Evolutionary conservation across 53 echinoderm and acorn worm genomes (phyloP).

Genomic region (Temnopleurus reevesii): DNA sequence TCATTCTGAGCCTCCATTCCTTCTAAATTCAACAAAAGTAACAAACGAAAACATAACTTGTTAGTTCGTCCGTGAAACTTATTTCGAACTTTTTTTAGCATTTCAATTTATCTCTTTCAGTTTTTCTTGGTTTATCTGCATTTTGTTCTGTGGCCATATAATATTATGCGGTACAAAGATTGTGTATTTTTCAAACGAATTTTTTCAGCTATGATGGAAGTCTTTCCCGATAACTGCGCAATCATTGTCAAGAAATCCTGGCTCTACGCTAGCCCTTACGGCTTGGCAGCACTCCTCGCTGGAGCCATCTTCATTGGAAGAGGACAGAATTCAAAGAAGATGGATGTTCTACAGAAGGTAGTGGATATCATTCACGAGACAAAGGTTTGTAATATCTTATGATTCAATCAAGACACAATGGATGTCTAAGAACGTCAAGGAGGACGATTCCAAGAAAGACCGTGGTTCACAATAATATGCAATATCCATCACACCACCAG

Average conservation of each 20-base stretch:
- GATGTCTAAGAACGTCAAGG: too few relatives aligned
- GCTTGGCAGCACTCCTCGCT: slow-evolving; percentile 60
- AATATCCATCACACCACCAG: too few relatives aligned
- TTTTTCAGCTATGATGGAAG: slow-evolving; percentile 75
- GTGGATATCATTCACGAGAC: slow-evolving; percentile 60
- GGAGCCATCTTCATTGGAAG: slow-evolving; percentile 70
- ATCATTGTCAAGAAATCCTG: slow-evolving; percentile 68
- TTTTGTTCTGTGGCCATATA: background rate
- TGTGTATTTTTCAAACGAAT: background rate
- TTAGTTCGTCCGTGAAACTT: too few relatives aligned
- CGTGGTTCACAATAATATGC: too few relatives aligned
- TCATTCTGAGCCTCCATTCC: too few relatives aligned
- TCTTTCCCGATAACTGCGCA: slow-evolving; percentile 68
- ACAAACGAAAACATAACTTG: too few relatives aligned
- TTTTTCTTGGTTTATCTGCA: background rate
- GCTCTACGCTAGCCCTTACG: slow-evolving; percentile 68
- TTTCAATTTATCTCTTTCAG: too few relatives aligned
- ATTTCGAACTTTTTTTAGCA: too few relatives aligned
- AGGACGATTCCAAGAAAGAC: too few relatives aligned
- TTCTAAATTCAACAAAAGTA: too few relatives aligned
- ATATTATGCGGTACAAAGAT: too few relatives aligned
- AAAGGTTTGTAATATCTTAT: slow-evolving; percentile 58
- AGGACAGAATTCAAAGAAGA: slow-evolving; percentile 50
- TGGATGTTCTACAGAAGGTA: slow-evolving; percentile 47
- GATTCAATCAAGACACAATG: too few relatives aligned